phyloP scores from a whole-genome alignment of 2,797 vertebrate genomes.

The Syngnathus acus region DNA sequence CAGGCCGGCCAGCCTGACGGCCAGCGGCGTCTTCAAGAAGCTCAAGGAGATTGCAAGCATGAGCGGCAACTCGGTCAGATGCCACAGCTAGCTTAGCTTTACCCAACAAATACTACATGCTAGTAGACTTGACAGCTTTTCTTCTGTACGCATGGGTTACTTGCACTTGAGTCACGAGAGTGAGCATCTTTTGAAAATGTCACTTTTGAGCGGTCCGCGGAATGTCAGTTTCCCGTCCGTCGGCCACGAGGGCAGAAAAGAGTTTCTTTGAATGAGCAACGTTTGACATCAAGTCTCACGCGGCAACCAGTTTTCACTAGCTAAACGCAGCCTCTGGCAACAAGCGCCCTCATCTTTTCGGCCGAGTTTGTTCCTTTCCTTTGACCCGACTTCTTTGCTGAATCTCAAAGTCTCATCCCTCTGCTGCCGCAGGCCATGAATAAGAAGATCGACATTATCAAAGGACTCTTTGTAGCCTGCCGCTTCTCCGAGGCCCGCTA shows the following conservation, averaged over 20 bases:
- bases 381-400: conserved; percentile 14
- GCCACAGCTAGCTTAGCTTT: neutral
- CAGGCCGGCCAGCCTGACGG: conserved; percentile 76
- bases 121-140: too few species aligned
- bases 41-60: conserved; percentile 83
- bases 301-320: neutral
- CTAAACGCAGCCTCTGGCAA: conserved; percentile 19
- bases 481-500: conserved; percentile 85
- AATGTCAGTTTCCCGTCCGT: too few species aligned
- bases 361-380: conserved; percentile 16
- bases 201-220: too few species aligned
- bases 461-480: conserved; percentile 87
- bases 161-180: too few species aligned
- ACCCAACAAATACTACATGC: neutral
- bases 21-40: conserved; percentile 75
- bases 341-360: conserved; percentile 31
- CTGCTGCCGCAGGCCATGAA: conserved; percentile 75
- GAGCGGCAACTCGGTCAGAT: conserved; percentile 81
- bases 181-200: too few species aligned
- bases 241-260: neutral
- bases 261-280: neutral
- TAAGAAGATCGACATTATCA: conserved; percentile 92
- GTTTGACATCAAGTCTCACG: neutral
- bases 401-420: conserved; percentile 52
- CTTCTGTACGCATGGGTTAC: too few species aligned